Base-by-base conservation (phyloP, 2,888 invertebrate species). In the Therioaphis trifolii region DNA sequence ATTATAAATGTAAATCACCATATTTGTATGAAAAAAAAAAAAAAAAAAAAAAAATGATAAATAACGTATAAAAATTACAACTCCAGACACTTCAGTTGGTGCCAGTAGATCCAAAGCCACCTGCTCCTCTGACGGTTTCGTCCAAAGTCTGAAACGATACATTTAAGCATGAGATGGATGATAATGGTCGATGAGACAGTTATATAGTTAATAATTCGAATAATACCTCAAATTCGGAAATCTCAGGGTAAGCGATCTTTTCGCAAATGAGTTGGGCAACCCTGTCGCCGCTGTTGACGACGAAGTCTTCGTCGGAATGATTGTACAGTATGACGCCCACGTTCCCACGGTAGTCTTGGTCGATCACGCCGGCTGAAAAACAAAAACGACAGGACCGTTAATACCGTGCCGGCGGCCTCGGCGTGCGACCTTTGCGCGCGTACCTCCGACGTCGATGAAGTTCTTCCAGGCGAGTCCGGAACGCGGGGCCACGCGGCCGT, bases 201-300 rank as follows among this genome's bases (percentile, higher is more conserved):
- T 7, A 14, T 14, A n/a, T n/a, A n/a, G 46, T 46, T 14, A 14
- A 46, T 2, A 46, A 46, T 46, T 46, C 12, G 12, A 9, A 46
- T 14, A n/a, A 14, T 69, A 85, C 85, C 79, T 85, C 21, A 18
- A 93, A 92, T 90, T 98, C 96, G 87, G 92, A 89, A 14, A 98
- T 88, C 35, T 94, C 93, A 0, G 98, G 97, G 87, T 96, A 94
- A 87, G 90, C 94, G 85, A 99, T 97, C 87, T 91, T 92, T 89
- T 99, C 98, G 88, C 98, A 97, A 85, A 99, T 96, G 4, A 99
- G 91, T 88, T 99, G 99, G 11, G 99, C 99, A 87, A 99, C 94
- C 71, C 99, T 92, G 88, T 99, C 99, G 1, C 99, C 99, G 87
- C 92, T 93, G 84, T 93, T 93, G 0, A 98, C 93, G 86, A 90